Conservation (phyloP, 1,140 invertebrate genomes). For the Nebria ingens region DNA sequence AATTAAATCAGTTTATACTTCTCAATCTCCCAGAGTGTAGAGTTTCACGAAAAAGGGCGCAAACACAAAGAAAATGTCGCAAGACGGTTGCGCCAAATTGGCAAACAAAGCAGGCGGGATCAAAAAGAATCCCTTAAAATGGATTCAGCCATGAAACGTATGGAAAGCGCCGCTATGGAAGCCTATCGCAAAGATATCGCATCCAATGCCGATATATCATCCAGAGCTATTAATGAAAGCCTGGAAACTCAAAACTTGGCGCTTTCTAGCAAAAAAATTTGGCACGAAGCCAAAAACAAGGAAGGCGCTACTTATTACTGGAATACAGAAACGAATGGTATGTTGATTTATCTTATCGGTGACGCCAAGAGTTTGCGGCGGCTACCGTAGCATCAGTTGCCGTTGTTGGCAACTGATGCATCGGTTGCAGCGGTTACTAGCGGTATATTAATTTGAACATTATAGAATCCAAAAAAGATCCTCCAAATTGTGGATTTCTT, state of each 20-base stretch:
- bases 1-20: neutral
- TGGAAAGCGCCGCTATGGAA: constrained; percentile 79
- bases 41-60: constrained; percentile 91
- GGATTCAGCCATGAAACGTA: constrained; percentile 71
- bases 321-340: constrained; percentile 70
- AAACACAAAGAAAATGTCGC: constrained; percentile 89
- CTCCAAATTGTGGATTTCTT: constrained; percentile 52
- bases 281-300: constrained; percentile 60
- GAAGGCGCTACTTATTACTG: constrained; percentile 71
- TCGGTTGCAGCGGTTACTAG: too few species aligned
- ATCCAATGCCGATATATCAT: constrained; percentile 59
- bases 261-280: constrained; percentile 36
- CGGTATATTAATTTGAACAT: constrained; percentile 15
- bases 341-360: constrained; percentile 1
- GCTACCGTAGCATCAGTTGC: too few species aligned
- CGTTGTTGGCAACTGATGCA: too few species aligned
- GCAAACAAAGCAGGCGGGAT: constrained; percentile 69
- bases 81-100: constrained; percentile 74
- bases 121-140: constrained; percentile 65
- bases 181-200: constrained; percentile 72
- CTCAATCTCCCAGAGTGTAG: constrained; percentile 64
- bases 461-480: constrained; percentile 52
- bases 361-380: too few species aligned
- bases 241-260: constrained; percentile 32
- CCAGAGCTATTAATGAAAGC: constrained; percentile 25